These are phyloP conservation scores for Vanessa tameamea DNA, from an alignment of 1,140 invertebrate genomes.

Conservation along the genomic window DNA sequence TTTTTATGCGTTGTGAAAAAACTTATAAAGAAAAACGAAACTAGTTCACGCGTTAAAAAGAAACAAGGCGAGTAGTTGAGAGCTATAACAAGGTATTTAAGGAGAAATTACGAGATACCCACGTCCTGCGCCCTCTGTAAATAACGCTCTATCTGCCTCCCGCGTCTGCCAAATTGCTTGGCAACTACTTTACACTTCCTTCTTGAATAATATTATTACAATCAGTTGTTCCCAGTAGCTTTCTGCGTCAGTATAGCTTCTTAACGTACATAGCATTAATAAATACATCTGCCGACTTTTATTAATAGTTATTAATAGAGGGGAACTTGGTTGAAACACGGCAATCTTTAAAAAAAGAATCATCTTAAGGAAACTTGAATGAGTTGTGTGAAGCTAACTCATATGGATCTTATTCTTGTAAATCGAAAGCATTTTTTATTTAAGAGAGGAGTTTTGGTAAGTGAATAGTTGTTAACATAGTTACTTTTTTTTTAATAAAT, in stretches of 20 bases:
- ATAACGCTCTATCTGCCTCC: conserved; percentile 53
- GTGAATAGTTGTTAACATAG: too few relatives aligned
- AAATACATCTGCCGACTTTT: too few relatives aligned
- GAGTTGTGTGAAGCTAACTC: too few relatives aligned
- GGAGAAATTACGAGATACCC: conserved; percentile 39
- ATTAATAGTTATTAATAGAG: too few relatives aligned
- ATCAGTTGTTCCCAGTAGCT: background rate
- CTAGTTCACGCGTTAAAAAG: conserved; percentile 22
- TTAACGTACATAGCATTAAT: too few relatives aligned
- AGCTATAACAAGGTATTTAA: conserved; percentile 35
- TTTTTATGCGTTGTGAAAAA: background rate
- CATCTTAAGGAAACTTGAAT: too few relatives aligned
- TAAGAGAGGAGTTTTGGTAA: too few relatives aligned
- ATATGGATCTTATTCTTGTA: too few relatives aligned
- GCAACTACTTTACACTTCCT: conserved; percentile 67
- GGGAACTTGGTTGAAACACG: too few relatives aligned
- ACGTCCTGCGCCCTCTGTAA: conserved; percentile 61
- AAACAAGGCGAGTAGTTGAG: conserved; percentile 20
- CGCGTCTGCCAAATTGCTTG: conserved; percentile 71
- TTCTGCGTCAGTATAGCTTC: background rate
- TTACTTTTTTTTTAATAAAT: too few relatives aligned
- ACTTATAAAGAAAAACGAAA: conserved; percentile 15
- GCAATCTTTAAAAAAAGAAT: too few relatives aligned
- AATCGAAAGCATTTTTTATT: too few relatives aligned
- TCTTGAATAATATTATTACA: conserved; percentile 36